Percentiles rank a stretch among this genome's conserved stretches.
These are phyloP conservation scores for Lucinisca nassula DNA, from an alignment of 2,888 invertebrate species.

Conservation along the genomic window DNA sequence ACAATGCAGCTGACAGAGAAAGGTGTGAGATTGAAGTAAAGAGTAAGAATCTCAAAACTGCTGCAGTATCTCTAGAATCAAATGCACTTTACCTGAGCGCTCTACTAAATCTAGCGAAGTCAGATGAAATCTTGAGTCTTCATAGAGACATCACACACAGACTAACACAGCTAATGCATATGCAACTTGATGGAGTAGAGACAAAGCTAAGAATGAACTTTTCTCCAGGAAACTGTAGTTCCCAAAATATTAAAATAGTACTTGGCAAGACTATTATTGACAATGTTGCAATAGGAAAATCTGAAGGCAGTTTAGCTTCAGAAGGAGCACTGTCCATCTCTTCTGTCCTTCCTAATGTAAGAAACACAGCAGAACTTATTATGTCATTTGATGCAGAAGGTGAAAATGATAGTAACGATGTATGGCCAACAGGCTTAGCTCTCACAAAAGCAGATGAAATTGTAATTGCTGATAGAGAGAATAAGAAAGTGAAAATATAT, in stretches of 20 bases:
- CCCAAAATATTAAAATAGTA: constrained; percentile 74
- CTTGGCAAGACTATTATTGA: constrained; percentile 78
- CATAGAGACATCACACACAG: constrained; percentile 75
- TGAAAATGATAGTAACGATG: constrained; percentile 77
- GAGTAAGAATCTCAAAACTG: constrained; percentile 68
- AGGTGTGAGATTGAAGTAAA: constrained; percentile 64
- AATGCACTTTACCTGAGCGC: constrained; percentile 72
- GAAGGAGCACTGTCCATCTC: constrained; percentile 65
- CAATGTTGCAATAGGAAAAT: constrained; percentile 69
- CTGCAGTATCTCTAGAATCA: constrained; percentile 69
- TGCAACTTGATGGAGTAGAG: constrained; percentile 76
- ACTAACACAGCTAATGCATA: constrained; percentile 77
- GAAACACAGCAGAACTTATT: constrained; percentile 68
- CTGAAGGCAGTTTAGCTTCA: constrained; percentile 57
- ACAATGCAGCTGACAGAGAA: constrained; percentile 68
- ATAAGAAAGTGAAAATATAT: constrained; percentile 83
- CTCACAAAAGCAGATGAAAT: constrained; percentile 74
- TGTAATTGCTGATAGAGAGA: constrained; percentile 84
- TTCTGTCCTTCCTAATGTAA: constrained; percentile 74
- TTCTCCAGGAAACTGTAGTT: constrained; percentile 71
- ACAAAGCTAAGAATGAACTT: constrained; percentile 76
- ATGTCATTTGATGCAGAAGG: constrained; percentile 73
- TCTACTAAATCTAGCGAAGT: constrained; percentile 76
- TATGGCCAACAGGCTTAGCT: constrained; percentile 85
- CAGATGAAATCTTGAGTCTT: constrained; percentile 79